Evolutionary conservation across 2,797 vertebrate genomes (phyloP).

Genomic region (Dromococcyx pavoninus): DNA sequence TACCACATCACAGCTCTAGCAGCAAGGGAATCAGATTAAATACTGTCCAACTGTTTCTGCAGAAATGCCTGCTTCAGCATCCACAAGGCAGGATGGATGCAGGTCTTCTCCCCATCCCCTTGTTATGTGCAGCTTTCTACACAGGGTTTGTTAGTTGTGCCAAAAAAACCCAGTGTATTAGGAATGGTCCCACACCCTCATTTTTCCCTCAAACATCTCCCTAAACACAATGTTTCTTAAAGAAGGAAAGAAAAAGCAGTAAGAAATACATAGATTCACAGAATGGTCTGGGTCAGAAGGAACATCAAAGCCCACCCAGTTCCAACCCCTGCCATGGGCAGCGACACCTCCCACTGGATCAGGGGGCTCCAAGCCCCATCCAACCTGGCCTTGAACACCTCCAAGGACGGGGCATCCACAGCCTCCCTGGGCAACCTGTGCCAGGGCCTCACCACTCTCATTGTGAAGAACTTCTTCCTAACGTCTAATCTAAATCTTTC

Average conservation of each 20-base stretch:
- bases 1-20: background rate
- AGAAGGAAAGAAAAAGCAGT: background rate
- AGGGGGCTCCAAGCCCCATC: no score
- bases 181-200: background rate
- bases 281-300: no score
- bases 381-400: no score
- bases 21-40: background rate
- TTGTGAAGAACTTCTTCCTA: no score
- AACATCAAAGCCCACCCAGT: no score
- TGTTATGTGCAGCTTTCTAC: background rate
- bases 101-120: background rate
- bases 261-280: background rate
- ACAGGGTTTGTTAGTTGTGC: background rate
- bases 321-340: no score
- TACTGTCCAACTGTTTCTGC: background rate
- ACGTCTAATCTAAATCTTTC: no score
- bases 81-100: background rate
- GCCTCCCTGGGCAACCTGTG: no score
- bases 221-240: background rate
- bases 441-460: no score
- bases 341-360: no score
- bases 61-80: background rate
- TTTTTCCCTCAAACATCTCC: background rate
- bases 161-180: accelerated
- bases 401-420: no score